A percentile compares a stretch with the other conserved stretches of the same genome.
phyloP scores from a whole-genome alignment of 53 echinoderm and acorn worm genomes.

The Antedon mediterranea region DNA sequence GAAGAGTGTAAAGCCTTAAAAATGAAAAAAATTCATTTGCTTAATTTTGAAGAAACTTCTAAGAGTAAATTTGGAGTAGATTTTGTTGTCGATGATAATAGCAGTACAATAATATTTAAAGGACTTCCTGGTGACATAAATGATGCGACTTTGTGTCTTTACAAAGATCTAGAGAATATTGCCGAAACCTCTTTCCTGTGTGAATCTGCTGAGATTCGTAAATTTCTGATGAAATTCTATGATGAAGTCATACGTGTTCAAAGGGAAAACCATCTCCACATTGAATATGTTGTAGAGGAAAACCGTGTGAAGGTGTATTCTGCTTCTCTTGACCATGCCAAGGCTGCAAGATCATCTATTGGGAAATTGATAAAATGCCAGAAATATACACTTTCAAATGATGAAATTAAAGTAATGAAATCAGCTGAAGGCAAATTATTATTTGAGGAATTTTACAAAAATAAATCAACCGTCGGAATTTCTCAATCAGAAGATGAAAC shows the following conservation, averaged over 20 bases:
- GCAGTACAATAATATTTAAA: background rate
- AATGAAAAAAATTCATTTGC: background rate
- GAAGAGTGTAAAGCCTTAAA: background rate
- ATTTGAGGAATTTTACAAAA: background rate
- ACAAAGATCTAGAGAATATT: background rate
- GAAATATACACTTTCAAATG: background rate
- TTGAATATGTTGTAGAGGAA: background rate
- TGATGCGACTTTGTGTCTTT: background rate
- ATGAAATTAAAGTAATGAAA: background rate
- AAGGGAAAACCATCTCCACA: background rate
- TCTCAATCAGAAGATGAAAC: too few relatives aligned
- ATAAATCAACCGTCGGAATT: too few relatives aligned
- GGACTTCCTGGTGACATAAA: background rate
- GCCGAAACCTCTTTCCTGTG: background rate
- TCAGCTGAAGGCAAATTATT: background rate
- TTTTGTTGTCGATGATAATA: background rate
- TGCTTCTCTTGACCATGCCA: background rate
- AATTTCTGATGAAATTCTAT: background rate
- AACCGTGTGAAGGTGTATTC: background rate
- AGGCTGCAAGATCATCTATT: background rate
- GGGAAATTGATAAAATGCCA: background rate
- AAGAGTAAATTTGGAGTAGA: background rate
- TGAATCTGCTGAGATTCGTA: background rate
- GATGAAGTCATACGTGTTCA: background rate
- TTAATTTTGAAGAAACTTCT: background rate